Evolutionary conservation across 2,113 vertebrate genomes (phyloP).

Genomic region (Hemiscyllium ocellatum): DNA sequence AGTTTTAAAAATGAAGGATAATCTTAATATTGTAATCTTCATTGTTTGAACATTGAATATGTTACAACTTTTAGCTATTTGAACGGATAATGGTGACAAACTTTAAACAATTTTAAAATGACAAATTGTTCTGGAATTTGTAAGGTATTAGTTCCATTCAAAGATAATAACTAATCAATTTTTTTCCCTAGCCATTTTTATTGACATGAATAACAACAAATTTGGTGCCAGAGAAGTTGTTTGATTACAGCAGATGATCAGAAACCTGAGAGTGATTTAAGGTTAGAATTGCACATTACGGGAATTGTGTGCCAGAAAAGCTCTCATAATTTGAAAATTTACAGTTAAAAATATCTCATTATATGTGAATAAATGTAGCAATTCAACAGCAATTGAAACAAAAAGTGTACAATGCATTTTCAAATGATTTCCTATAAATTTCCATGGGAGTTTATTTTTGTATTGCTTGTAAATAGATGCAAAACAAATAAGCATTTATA

Average conservation of each 20-base stretch:
- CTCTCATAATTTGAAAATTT: background rate
- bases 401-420: background rate
- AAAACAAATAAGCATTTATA: background rate
- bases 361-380: background rate
- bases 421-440: background rate
- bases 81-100: background rate
- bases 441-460: background rate
- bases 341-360: background rate
- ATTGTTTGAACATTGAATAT: background rate
- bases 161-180: background rate
- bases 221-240: background rate
- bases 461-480: background rate
- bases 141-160: background rate
- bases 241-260: background rate
- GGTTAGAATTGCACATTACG: background rate
- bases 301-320: background rate
- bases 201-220: background rate
- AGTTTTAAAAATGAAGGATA: background rate
- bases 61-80: background rate
- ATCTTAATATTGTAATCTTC: background rate
- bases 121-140: background rate
- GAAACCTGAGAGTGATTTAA: background rate
- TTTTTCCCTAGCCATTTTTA: background rate
- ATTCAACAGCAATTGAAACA: background rate
- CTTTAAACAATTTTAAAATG: background rate